Evolutionary conservation across 2,888 invertebrate species (phyloP).

Genomic region (Trypoxylon attenuatum): DNA sequence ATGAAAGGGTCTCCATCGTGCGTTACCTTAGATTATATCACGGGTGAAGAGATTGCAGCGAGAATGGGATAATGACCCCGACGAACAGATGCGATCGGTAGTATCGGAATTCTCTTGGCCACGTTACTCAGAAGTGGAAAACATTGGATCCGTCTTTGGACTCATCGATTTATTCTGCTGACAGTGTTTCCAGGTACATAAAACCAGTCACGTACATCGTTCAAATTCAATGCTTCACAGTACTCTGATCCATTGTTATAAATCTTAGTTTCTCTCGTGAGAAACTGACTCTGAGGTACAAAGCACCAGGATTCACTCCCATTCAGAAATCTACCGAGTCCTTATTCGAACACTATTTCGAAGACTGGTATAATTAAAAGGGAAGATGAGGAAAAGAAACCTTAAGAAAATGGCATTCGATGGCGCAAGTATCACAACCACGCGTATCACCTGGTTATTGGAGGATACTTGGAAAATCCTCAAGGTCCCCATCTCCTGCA

Average conservation of each 20-base stretch:
- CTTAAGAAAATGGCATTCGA: too few relatives aligned
- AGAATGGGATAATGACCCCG: conserved; percentile 27
- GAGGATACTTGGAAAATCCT: not conserved
- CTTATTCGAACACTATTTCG: too few relatives aligned
- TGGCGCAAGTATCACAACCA: too few relatives aligned
- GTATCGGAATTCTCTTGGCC: conserved; percentile 17
- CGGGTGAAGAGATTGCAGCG: conserved; percentile 43
- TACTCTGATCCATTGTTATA: too few relatives aligned
- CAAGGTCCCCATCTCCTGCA: not conserved
- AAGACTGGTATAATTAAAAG: too few relatives aligned
- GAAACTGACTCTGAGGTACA: too few relatives aligned
- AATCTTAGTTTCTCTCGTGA: too few relatives aligned
- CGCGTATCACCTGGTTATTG: not conserved
- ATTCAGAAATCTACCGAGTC: too few relatives aligned
- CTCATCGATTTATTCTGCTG: conserved; percentile 35
- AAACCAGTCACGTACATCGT: too few relatives aligned
- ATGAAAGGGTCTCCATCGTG: conserved; percentile 38
- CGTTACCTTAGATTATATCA: conserved; percentile 44
- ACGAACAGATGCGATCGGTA: conserved; percentile 42
- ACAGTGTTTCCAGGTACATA: conserved; percentile 6
- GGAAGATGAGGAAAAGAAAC: too few relatives aligned
- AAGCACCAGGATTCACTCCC: too few relatives aligned
- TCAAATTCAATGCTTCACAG: too few relatives aligned
- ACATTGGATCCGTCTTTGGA: conserved; percentile 32
- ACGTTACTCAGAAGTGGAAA: conserved; percentile 10